Evolutionary conservation across 2,113 vertebrate genomes (phyloP).

Genomic region (Corythornis vintsioides): DNA sequence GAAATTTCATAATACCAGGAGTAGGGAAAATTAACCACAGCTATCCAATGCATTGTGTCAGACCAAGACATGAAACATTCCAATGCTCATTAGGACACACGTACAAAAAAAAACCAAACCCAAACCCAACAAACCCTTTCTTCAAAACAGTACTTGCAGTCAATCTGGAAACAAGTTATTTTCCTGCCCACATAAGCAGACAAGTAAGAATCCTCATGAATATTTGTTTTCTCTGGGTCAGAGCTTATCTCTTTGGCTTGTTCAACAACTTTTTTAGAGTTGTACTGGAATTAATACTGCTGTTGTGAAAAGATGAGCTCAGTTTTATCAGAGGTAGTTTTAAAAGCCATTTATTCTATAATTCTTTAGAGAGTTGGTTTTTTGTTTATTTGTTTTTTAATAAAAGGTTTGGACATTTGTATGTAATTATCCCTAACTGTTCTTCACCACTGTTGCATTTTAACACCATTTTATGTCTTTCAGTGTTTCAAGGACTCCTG

Average conservation of each 20-base stretch:
- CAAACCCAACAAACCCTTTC: background rate
- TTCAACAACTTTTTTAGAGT: background rate
- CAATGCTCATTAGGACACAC: background rate
- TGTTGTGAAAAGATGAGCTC: background rate
- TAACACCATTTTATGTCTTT: background rate
- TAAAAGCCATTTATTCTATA: background rate
- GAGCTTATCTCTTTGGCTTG: background rate
- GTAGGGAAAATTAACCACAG: background rate
- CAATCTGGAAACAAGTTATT: background rate
- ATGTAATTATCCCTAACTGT: background rate
- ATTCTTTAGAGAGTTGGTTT: background rate
- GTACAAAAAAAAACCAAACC: background rate
- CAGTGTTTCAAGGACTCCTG: background rate
- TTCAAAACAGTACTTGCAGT: background rate
- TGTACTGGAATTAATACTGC: background rate
- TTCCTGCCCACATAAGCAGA: background rate
- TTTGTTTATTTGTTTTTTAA: background rate
- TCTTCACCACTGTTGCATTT: background rate
- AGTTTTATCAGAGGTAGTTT: background rate
- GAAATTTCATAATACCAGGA: background rate
- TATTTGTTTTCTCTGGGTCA: background rate
- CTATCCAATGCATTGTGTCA: background rate
- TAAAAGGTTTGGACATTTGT: background rate
- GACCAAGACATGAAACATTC: background rate
- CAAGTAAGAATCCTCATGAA: background rate